Evolutionary conservation across 37 sponge, comb jelly and placozoan species (phyloP), one percentile per base, ranked within the genome.

Genomic region (Spongia lamella): DNA sequence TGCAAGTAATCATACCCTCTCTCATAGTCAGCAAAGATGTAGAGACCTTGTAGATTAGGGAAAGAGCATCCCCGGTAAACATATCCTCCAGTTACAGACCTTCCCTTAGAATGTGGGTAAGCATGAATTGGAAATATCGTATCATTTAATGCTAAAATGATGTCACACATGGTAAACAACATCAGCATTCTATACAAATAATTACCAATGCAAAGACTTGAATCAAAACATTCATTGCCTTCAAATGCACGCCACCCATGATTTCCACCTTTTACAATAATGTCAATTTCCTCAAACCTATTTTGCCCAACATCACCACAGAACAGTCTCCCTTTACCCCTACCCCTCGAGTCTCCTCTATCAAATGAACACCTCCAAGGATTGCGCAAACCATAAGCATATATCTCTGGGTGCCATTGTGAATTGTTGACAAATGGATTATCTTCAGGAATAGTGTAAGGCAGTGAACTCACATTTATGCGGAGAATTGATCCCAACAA

Each of bases 251-350:
- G 63, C 92, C 92, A 91, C 7, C 84, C 92, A 63, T 86, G 83
- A 56, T 91, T 91, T 1, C 87, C 76, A 1, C 92, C 92, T 27
- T 74, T 83, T 30, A 73, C 86, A 37, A 91, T 79, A 11, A 91
- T 76, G 55, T 91, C 87, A 31, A 91, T 60, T 53, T 91, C 92
- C 58, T 91, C 92, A 81, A 66, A 91, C 33, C 66, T 53, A 24
- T 51, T 36, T 71, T 86, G 87, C 24, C 92, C 92, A 13, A 91
- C 92, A 59, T 91, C 92, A n/a, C 92, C 92, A 66, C 92, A 91
- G 71, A 91, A 83, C 0, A 91, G 73, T 24, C 92, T 52, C 17
- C 92, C 92, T 7, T 40, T 34, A 0, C 86, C 91, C 13, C 35
- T 56, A 25, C 86, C 80, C 37, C 73, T 83, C 13, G 24, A 16